Conservation (phyloP, 2,797 vertebrate species). For the Melanotaenia boesemani region DNA sequence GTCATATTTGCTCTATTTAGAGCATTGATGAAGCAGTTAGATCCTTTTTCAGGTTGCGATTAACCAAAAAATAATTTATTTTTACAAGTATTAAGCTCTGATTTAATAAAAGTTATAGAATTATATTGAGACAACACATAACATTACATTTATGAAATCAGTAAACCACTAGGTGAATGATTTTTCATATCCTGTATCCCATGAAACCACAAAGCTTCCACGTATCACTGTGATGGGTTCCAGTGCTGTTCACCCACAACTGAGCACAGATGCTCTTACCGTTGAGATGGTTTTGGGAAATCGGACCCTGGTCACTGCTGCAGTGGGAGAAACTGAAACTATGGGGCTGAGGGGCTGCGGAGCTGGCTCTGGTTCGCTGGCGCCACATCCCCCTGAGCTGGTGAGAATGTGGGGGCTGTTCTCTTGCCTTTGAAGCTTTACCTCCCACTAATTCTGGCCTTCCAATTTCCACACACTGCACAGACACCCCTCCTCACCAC, state of each 20-base stretch:
- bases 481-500: conserved; percentile 70
- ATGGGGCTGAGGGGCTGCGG: conserved; percentile 74
- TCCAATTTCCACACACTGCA: conserved; percentile 89
- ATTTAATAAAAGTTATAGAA: conserved; percentile 2
- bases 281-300: conserved; percentile 71
- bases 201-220: conserved; percentile 29
- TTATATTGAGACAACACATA: not conserved
- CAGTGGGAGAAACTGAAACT: conserved; percentile 77
- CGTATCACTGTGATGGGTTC: conserved; percentile 38
- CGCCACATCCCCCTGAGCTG: conserved; percentile 88
- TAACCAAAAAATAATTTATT: conserved; percentile 40
- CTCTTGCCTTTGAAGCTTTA: conserved; percentile 90
- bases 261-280: conserved; percentile 50
- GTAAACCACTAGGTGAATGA: conserved; percentile 16
- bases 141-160: conserved; percentile 30
- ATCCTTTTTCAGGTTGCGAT: conserved; percentile 29
- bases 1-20: conserved; percentile 57
- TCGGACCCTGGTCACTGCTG: conserved; percentile 72
- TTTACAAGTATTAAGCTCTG: conserved; percentile 38
- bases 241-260: conserved; percentile 34
- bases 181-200: conserved; percentile 27
- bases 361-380: conserved; percentile 86
- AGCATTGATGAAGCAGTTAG: conserved; percentile 56
- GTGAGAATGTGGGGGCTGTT: conserved; percentile 88
- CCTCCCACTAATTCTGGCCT: conserved; percentile 91